Evolutionary conservation across 1,140 invertebrate species (phyloP).

Genomic region (Steinernema feltiae): DNA sequence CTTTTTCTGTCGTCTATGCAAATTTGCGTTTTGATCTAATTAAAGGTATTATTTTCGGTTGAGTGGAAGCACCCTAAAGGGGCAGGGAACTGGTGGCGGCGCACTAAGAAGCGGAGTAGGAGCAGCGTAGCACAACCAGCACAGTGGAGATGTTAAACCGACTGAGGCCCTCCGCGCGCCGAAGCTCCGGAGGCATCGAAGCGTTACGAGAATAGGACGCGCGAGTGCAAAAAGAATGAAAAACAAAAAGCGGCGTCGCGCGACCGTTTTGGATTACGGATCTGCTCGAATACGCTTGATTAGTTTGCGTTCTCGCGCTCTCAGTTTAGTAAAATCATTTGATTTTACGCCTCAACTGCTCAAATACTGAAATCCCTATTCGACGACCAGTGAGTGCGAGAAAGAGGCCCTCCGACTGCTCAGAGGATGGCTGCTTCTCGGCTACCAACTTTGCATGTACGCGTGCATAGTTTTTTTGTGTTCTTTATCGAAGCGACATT

Average conservation of each 20-base stretch:
- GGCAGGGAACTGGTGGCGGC: not conserved
- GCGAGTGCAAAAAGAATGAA: constrained; percentile 11
- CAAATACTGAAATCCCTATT: constrained; percentile 10
- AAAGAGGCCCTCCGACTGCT: constrained; percentile 1
- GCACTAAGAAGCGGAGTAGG: not conserved
- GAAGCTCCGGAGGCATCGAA: constrained; percentile 6
- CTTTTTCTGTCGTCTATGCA: constrained; percentile 11
- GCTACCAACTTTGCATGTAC: not conserved
- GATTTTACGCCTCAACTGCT: constrained; percentile 13
- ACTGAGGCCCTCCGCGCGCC: constrained; percentile 3
- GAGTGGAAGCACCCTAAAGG: constrained; percentile 4
- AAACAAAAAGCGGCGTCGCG: constrained; percentile 14
- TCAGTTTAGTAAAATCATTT: constrained; percentile 12
- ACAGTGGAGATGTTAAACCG: constrained; percentile 1
- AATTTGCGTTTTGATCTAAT: constrained; percentile 11
- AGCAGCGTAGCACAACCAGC: not conserved
- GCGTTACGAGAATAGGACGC: constrained; percentile 11
- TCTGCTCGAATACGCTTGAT: constrained; percentile 15
- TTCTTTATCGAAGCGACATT: not conserved
- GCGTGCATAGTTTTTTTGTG: not conserved
- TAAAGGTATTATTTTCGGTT: constrained; percentile 11
- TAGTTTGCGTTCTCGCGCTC: constrained; percentile 13
- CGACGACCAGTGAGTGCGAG: not conserved
- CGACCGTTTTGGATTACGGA: constrained; percentile 15
- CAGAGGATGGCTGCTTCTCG: not conserved